phyloP scores from a whole-genome alignment of 2,113 vertebrate genomes.

The Shinisaurus crocodilurus region DNA sequence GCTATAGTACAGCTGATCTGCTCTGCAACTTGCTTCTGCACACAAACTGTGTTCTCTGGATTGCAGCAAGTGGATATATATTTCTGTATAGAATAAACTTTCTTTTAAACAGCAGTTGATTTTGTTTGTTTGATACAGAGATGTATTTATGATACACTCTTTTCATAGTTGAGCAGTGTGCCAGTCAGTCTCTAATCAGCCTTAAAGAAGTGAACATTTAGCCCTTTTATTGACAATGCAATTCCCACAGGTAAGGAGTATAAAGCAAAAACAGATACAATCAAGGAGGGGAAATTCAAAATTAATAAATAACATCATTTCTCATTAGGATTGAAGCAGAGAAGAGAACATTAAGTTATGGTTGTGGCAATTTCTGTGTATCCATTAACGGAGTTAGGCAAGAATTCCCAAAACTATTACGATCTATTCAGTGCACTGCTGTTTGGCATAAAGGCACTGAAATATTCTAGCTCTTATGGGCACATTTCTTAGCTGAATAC shows the following conservation, averaged over 20 bases:
- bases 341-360: neutral
- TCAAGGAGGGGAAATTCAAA: neutral
- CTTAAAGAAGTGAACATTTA: neutral
- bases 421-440: neutral
- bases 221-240: slow-evolving; percentile 2
- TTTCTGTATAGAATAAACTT: neutral
- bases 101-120: neutral
- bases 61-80: neutral
- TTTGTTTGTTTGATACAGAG: neutral
- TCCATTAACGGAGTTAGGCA: neutral
- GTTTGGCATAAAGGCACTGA: neutral
- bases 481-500: neutral
- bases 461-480: neutral
- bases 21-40: neutral
- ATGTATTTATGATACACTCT: neutral
- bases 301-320: slow-evolving; percentile 11
- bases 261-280: neutral
- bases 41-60: neutral
- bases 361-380: neutral
- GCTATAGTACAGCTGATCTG: neutral
- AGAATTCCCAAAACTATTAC: slow-evolving; percentile 1
- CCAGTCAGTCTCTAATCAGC: neutral
- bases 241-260: neutral
- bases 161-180: neutral
- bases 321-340: neutral